Evolutionary conservation across 2,797 vertebrate species (phyloP), one percentile per base, ranked within the genome.

Genomic region (Sebastiscus tertius): DNA sequence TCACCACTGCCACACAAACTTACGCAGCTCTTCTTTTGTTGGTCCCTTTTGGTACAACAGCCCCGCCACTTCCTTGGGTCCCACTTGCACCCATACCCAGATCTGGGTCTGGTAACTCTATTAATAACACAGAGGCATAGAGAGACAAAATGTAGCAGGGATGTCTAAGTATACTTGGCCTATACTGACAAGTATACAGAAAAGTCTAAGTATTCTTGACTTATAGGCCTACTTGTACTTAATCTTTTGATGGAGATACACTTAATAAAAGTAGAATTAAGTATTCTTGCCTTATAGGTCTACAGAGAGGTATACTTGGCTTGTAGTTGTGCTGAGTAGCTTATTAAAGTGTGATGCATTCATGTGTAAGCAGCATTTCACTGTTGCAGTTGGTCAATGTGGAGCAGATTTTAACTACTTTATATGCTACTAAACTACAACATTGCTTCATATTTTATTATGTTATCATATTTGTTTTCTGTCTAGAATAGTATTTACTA

Each of bases 51-150:
- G 97, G 95, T 31, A 95, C 94, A 1, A 96, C 86, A n/a, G 95
- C 91, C 67, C 94, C 96, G 29, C 93, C 94, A 3, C 95, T 92
- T 42, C 92, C 94, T 14, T 97, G 87, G 71, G 91, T 96, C 73
- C 96, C 97, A 16, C 97, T 94, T 62, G 94, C 91, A 8, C 95
- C 92, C 77, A 97, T 87, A 3, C 96, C 96, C 94, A 99, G 91
- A n/a, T 96, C 92, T 55, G 96, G 84, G 20, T 99, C 98, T 6
- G 97, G 82, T 95, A 99, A 96, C 75, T 99, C 98, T 98, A 92
- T 87, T 73, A 92, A 92, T 91, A 92, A 89, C 83, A 89, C 49
- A 88, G 66, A 72, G 26, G 20, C 49, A 87, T 4, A 86, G 31
- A 54, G 34, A 79, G 18, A 56, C 14, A 61, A 24, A 67, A 74